A percentile compares a stretch with the other conserved stretches of the same genome.
These are phyloP conservation scores for Tetramorium parvispinum DNA, from an alignment of 1,140 invertebrate species.

Conservation along the genomic window DNA sequence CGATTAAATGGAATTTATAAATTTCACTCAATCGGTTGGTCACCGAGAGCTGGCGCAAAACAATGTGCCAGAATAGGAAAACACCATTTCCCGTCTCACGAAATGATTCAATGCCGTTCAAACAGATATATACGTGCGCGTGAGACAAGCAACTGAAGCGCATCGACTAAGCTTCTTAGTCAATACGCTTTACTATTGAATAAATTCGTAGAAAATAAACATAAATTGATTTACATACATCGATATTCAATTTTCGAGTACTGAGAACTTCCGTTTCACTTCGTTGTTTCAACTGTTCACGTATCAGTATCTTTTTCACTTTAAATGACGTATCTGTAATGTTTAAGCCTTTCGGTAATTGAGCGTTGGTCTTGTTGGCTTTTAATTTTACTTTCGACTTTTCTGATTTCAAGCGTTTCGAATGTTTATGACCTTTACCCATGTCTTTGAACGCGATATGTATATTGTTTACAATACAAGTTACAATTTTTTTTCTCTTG, in stretches of 20 bases:
- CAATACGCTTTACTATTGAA: neutral
- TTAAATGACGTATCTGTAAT: conserved; percentile 95
- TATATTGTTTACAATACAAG: neutral
- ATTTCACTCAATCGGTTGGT: too few species aligned
- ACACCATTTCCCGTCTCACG: too few species aligned
- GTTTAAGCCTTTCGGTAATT: conserved; percentile 92
- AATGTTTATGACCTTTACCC: conserved; percentile 87
- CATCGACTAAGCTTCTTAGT: neutral
- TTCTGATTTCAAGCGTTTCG: conserved; percentile 91
- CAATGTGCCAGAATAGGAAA: neutral
- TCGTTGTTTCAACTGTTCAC: conserved; percentile 90
- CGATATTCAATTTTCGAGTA: conserved; percentile 90
- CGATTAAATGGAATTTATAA: too few species aligned
- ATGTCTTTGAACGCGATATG: conserved; percentile 71
- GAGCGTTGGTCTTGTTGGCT: conserved; percentile 87
- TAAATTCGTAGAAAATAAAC: conserved; percentile 22
- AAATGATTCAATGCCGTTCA: too few species aligned
- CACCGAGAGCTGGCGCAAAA: too few species aligned
- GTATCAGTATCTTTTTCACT: conserved; percentile 93
- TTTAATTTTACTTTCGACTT: conserved; percentile 93
- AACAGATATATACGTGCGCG: too few species aligned
- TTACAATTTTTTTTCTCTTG: too few species aligned
- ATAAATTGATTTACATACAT: conserved; percentile 82
- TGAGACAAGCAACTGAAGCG: neutral
- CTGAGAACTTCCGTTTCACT: conserved; percentile 88